Conservation (phyloP, 2,113 vertebrate genomes). For the Probosciger aterrimus region DNA sequence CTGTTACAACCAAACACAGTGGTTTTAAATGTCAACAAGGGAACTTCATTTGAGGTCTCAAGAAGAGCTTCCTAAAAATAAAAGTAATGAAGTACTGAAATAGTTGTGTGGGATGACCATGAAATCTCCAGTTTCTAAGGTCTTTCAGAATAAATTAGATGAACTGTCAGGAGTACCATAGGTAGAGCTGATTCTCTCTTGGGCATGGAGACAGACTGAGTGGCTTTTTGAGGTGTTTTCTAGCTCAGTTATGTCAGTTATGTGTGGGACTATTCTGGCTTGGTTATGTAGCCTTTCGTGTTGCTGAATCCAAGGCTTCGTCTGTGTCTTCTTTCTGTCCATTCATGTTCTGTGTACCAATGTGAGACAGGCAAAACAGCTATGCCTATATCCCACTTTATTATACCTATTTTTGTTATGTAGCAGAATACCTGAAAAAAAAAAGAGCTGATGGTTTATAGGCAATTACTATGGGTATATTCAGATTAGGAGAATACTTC, state of each 20-base stretch:
- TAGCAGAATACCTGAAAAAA: neutral
- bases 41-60: neutral
- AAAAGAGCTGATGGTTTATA: neutral
- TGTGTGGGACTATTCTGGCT: neutral
- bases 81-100: neutral
- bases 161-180: neutral
- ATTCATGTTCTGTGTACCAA: neutral
- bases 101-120: neutral
- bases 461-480: neutral
- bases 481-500: neutral
- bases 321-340: neutral
- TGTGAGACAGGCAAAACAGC: neutral
- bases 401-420: neutral
- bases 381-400: neutral
- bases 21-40: neutral
- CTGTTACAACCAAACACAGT: neutral
- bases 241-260: neutral
- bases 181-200: neutral
- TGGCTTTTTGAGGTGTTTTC: neutral
- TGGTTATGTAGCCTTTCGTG: neutral
- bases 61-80: neutral
- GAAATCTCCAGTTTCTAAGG: neutral
- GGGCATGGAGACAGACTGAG: neutral
- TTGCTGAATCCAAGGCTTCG: neutral
- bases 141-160: neutral